Conservation (phyloP, 2,888 invertebrate species). For the Ennomos quercinarius region DNA sequence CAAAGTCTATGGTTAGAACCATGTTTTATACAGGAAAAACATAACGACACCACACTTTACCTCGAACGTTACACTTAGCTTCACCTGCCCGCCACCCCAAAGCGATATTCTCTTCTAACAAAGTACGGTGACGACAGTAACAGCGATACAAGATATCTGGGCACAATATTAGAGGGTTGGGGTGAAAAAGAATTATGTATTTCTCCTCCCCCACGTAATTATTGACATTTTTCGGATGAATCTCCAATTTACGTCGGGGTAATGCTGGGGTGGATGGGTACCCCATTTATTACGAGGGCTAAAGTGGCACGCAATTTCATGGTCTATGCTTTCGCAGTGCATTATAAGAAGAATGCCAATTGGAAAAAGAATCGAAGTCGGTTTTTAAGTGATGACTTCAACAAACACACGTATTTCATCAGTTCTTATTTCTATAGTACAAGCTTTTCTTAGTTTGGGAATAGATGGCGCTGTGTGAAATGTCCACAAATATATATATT, state of each 20-base stretch:
- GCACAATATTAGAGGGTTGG: conserved; percentile 47
- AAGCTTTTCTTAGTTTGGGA: no score
- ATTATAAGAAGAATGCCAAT: conserved; percentile 2
- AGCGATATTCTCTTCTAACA: conserved; percentile 14
- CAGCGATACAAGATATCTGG: conserved; percentile 31
- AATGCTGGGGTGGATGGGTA: conserved; percentile 18
- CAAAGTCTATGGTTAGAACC: conserved; percentile 1
- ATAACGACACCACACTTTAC: neutral
- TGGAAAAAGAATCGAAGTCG: neutral
- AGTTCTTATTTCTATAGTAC: no score
- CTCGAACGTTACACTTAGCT: conserved; percentile 12
- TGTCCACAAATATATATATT: no score
- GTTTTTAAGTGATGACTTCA: no score
- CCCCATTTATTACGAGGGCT: conserved; percentile 15
- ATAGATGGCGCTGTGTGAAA: no score
- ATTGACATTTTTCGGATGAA: conserved; percentile 68
- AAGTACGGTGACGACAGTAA: conserved; percentile 21
- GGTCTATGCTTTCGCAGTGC: conserved; percentile 4
- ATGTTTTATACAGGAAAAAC: neutral
- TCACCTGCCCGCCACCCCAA: conserved; percentile 26
- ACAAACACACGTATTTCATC: no score
- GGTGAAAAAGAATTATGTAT: conserved; percentile 57
- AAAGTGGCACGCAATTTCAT: conserved; percentile 19
- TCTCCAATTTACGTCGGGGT: conserved; percentile 62
- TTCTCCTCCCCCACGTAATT: conserved; percentile 68